phyloP scores from a whole-genome alignment of 2,888 invertebrate genomes.

The Drosophila prostipennis region DNA sequence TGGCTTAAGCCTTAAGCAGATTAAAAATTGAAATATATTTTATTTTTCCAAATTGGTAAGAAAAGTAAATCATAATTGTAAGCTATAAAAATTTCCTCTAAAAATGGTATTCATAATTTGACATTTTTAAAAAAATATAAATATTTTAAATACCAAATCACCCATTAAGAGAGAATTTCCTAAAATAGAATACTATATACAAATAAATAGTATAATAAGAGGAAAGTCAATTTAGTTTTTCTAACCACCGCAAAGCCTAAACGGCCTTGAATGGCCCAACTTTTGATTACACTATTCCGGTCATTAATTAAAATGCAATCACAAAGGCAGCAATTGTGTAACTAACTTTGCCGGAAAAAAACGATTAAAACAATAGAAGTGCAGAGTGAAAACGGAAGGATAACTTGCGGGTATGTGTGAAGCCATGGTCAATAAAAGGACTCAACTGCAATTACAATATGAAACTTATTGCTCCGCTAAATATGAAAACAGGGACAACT shows the following conservation, averaged over 20 bases:
- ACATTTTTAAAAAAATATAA: too few species aligned
- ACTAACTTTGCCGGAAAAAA: constrained; percentile 1
- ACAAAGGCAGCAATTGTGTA: constrained; percentile 15
- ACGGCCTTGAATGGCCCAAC: not conserved
- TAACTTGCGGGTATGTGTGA: constrained; percentile 8
- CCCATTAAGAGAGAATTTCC: too few species aligned
- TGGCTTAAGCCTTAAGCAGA: not conserved
- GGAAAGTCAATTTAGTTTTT: not conserved
- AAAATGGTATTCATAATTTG: too few species aligned
- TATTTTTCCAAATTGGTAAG: not conserved
- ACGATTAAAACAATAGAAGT: constrained; percentile 19
- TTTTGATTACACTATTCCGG: constrained; percentile 6
- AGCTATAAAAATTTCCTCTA: too few species aligned
- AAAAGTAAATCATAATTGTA: too few species aligned
- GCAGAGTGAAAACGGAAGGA: constrained; percentile 4
- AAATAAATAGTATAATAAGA: not conserved
- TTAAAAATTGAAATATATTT: not conserved
- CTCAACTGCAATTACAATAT: constrained; percentile 15
- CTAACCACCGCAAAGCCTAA: not conserved
- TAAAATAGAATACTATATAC: too few species aligned
- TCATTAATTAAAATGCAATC: constrained; percentile 32
- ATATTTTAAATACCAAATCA: too few species aligned
- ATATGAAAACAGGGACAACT: constrained; percentile 17
- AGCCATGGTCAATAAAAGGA: constrained; percentile 18
- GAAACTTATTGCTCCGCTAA: constrained; percentile 25